Conservation (phyloP, 2,797 vertebrate species). For the Phoebastria nigripes region DNA sequence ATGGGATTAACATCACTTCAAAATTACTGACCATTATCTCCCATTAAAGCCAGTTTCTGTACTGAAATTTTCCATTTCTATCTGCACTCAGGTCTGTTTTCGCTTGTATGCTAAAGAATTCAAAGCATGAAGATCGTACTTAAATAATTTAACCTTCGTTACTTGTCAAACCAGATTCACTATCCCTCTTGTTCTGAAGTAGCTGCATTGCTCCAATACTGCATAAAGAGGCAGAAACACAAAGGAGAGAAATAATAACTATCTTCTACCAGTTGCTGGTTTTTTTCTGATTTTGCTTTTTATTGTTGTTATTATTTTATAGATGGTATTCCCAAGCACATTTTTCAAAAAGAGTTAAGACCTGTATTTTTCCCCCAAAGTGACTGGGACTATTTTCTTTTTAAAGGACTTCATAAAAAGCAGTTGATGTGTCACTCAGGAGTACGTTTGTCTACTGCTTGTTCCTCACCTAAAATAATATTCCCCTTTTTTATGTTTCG, state of each 20-base stretch:
- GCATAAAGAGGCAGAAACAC: neutral
- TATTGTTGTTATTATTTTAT: neutral
- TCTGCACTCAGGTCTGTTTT: neutral
- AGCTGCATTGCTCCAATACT: neutral
- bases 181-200: neutral
- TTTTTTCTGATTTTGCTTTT: neutral
- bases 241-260: neutral
- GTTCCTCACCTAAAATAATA: neutral
- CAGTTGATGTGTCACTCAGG: neutral
- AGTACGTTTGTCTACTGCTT: neutral
- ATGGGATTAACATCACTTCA: neutral
- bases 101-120: neutral
- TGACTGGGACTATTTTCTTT: neutral
- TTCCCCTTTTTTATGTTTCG: neutral
- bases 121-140: neutral
- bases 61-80: neutral
- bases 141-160: neutral
- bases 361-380: neutral
- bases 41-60: neutral
- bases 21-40: neutral
- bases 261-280: neutral
- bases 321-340: neutral
- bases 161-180: neutral
- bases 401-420: neutral
- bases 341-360: neutral